phyloP scores from a whole-genome alignment of 37 sponge, comb jelly and placozoan species.

The Eunapius fragilis region DNA sequence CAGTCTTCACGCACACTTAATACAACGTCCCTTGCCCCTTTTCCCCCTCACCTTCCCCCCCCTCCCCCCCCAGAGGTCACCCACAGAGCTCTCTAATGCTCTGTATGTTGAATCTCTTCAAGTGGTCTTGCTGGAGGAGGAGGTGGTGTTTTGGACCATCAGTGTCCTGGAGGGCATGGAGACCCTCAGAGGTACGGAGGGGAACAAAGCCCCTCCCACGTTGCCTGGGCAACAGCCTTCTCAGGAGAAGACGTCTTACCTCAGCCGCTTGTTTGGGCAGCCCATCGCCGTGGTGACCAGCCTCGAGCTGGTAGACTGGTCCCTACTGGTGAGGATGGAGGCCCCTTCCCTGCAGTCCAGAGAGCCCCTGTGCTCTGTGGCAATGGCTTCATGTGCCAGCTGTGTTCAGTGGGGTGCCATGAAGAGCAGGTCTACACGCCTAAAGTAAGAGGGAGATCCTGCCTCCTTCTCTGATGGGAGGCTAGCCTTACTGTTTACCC shows the following conservation, averaged over 20 bases:
- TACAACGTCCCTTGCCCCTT: neutral
- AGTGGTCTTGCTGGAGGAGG: conserved; percentile 26
- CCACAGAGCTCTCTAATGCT: conserved; percentile 20
- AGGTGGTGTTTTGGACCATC: conserved; percentile 38
- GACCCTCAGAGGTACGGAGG: neutral
- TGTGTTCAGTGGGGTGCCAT: conserved; percentile 15
- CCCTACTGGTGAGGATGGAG: conserved; percentile 30
- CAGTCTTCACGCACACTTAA: neutral
- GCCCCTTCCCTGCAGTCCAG: conserved; percentile 33
- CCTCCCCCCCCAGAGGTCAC: conserved; percentile 1
- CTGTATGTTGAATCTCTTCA: conserved; percentile 48
- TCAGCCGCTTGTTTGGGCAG: neutral
- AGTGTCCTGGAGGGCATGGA: neutral
- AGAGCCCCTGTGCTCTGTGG: conserved; percentile 44
- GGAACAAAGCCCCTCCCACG: neutral
- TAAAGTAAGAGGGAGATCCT: conserved; percentile 26
- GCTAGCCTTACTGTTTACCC: too few relatives aligned
- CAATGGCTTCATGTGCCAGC: conserved; percentile 43
- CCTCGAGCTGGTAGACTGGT: conserved; percentile 74
- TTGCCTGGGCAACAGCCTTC: neutral
- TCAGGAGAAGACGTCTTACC: neutral
- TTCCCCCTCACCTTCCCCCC: neutral
- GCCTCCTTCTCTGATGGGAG: too few relatives aligned
- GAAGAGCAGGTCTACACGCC: neutral
- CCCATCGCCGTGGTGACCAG: conserved; percentile 60